phyloP scores from a whole-genome alignment of 2,797 vertebrate species.

The Dendrocincla fuliginosa region DNA sequence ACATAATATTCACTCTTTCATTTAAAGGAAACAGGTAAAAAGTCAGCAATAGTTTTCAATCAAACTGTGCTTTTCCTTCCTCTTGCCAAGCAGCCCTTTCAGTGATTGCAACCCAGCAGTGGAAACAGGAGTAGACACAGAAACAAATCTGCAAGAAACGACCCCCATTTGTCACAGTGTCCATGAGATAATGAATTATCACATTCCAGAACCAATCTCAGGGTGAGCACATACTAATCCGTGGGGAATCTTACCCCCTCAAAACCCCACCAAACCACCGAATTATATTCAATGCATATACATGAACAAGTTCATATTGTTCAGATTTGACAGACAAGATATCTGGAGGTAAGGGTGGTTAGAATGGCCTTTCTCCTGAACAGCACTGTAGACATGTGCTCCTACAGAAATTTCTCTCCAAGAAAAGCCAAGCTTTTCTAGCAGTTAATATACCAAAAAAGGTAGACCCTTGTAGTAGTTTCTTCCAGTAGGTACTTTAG shows the following conservation, averaged over 20 bases:
- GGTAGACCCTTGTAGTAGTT: not conserved
- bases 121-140: not conserved
- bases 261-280: not conserved
- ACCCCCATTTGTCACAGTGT: not conserved
- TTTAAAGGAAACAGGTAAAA: not conserved
- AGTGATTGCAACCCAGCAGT: not conserved
- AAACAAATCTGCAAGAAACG: not conserved
- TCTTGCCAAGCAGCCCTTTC: not conserved
- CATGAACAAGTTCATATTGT: constrained; percentile 8
- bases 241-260: not conserved
- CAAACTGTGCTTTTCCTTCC: not conserved
- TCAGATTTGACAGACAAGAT: constrained; percentile 33
- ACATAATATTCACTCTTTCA: not conserved
- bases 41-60: not conserved
- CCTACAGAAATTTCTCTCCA: not conserved
- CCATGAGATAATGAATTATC: constrained; percentile 38
- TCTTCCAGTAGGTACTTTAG: not conserved
- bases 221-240: not conserved
- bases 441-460: not conserved
- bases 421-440: not conserved
- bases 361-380: not conserved
- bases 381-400: not conserved
- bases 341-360: not conserved
- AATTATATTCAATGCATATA: not conserved
- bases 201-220: constrained; percentile 50